These are phyloP conservation scores for Pygoscelis antarcticus DNA, from an alignment of 2,113 vertebrate genomes.

Conservation along the genomic window DNA sequence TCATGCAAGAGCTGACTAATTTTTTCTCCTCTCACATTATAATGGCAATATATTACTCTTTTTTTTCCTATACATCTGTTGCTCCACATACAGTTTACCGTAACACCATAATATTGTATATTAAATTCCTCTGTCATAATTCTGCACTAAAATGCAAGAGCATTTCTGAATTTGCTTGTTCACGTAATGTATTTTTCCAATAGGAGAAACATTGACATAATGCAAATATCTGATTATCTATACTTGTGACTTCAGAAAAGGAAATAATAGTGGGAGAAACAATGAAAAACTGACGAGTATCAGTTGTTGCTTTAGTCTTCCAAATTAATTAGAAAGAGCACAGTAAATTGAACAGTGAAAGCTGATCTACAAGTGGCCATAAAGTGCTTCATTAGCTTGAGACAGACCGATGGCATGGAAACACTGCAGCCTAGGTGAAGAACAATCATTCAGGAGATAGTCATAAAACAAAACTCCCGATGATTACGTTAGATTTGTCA, in stretches of 20 bases:
- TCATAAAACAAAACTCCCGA: neutral
- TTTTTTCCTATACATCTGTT: neutral
- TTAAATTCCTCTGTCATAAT: neutral
- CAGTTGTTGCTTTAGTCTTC: neutral
- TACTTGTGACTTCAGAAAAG: neutral
- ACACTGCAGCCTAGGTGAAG: neutral
- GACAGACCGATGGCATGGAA: neutral
- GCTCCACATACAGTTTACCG: neutral
- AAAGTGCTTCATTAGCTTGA: conserved; percentile 22
- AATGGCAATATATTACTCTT: neutral
- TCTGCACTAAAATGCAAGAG: neutral
- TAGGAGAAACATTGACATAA: neutral
- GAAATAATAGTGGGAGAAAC: neutral
- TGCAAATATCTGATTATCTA: neutral
- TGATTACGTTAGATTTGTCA: neutral
- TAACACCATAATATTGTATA: neutral
- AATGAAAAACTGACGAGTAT: neutral
- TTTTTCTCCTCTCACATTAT: conserved; percentile 2
- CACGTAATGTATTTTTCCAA: neutral
- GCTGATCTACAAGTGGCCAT: neutral
- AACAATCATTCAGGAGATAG: neutral
- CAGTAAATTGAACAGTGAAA: neutral
- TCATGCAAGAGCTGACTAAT: neutral
- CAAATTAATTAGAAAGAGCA: neutral
- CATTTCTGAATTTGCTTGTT: neutral